Conservation (phyloP, 2,113 vertebrate genomes). For the Xiphophorus maculatus region DNA sequence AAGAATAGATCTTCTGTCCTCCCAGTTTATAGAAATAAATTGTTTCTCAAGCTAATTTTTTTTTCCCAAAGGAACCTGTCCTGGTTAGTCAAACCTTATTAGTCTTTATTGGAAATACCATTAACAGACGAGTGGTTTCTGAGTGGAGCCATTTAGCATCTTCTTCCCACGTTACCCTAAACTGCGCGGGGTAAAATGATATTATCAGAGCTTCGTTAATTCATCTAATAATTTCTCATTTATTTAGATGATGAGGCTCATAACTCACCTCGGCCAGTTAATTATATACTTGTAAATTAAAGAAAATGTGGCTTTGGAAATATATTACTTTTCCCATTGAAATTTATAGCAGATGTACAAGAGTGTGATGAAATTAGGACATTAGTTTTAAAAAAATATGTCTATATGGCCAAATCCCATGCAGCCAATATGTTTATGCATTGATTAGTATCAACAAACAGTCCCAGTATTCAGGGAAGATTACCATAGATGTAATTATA, state of each 20-base stretch:
- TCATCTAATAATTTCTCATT: slow-evolving; percentile 72
- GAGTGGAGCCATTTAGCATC: slow-evolving; percentile 68
- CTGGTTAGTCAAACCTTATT: slow-evolving; percentile 70
- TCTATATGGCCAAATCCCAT: too few species aligned
- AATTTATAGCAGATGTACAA: too few species aligned
- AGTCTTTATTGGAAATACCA: slow-evolving; percentile 70
- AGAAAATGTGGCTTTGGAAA: neutral
- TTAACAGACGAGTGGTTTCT: slow-evolving; percentile 57
- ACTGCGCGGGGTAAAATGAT: slow-evolving; percentile 61
- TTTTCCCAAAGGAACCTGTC: slow-evolving; percentile 39
- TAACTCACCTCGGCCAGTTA: slow-evolving; percentile 46
- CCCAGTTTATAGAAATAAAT: slow-evolving; percentile 47
- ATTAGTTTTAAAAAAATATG: too few species aligned
- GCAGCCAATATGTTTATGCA: too few species aligned
- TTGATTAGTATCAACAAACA: too few species aligned
- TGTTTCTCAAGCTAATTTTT: slow-evolving; percentile 67
- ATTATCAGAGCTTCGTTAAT: slow-evolving; percentile 71
- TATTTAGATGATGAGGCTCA: slow-evolving; percentile 67
- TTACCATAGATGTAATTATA: too few species aligned
- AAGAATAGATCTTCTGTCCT: neutral
- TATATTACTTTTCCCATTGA: neutral
- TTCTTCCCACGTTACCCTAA: slow-evolving; percentile 71
- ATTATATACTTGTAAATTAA: slow-evolving; percentile 58
- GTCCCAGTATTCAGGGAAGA: too few species aligned
- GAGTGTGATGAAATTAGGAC: too few species aligned